Percentiles rank a stretch among this genome's conserved stretches.
Conservation (phyloP, 2,888 invertebrate species). For the Operophtera brumata region DNA sequence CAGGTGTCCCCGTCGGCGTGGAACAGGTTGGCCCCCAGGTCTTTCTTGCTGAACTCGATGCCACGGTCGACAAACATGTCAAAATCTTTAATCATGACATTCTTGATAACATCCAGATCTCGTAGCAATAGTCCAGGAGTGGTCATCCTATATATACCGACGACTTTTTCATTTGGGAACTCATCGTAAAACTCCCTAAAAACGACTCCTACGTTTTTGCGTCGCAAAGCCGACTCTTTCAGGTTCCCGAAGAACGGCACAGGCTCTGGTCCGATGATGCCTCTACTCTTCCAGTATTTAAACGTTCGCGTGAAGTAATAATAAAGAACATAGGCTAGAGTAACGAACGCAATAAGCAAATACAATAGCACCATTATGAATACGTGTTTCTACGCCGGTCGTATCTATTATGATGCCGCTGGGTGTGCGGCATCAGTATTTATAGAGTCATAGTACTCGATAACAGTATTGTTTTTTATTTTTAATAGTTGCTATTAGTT, state of each 20-base stretch:
- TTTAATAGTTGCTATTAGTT: no score
- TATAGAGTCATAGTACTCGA: neutral
- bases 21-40: slow-evolving; percentile 53
- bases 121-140: slow-evolving; percentile 48
- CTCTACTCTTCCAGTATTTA: slow-evolving; percentile 51
- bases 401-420: neutral
- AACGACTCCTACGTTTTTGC: slow-evolving; percentile 35
- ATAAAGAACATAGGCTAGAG: slow-evolving; percentile 31
- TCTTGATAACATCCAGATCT: slow-evolving; percentile 55
- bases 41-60: slow-evolving; percentile 47
- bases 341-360: slow-evolving; percentile 9
- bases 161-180: slow-evolving; percentile 52
- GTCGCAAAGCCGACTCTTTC: slow-evolving; percentile 34
- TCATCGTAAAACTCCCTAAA: slow-evolving; percentile 44
- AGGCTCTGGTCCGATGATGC: slow-evolving; percentile 47
- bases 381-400: neutral
- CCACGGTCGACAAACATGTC: slow-evolving; percentile 52
- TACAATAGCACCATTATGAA: slow-evolving; percentile 8
- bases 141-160: slow-evolving; percentile 54
- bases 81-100: slow-evolving; percentile 58
- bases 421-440: neutral
- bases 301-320: slow-evolving; percentile 50
- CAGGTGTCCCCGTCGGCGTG: slow-evolving; percentile 52
- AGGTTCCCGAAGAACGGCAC: slow-evolving; percentile 49
- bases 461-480: no score